Evolutionary conservation across 2,797 vertebrate genomes (phyloP), one percentile per base, ranked within the genome.

Genomic region (Graptemys geographica): DNA sequence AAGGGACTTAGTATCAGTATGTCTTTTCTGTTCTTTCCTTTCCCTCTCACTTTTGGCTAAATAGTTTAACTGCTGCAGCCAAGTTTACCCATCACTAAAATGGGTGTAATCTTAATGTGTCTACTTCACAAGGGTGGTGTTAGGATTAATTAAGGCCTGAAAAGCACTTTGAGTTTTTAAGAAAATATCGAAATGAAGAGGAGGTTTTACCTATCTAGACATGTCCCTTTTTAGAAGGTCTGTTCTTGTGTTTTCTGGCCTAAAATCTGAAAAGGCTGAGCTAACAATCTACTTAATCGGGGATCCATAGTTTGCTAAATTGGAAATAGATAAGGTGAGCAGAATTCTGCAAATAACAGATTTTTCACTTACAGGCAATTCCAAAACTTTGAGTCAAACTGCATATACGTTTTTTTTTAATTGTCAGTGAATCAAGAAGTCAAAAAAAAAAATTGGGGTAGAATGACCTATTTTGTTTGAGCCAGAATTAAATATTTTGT

Each of bases 41-140:
- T 62, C 3, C 59, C 28, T 62, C 57, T 59, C 5, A 31, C 57
- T 62, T 65, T 33, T 65, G 6, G 62, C 31, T n/a, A 65, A n/a
- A n/a, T 65, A 33, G 9, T n/a, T 33, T 65, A n/a, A 65, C 62
- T 2, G 2, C 16, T n/a, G 33, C 31, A n/a, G 84, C 21, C 9
- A 82, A 21, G 41, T 84, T 94, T 81, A 69, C 82, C 49, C 84
- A 3, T 56, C 80, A 87, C 37, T 88, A 83, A 94, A 94, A 76
- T 12, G 88, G 79, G 5, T 59, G 37, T 21, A 85, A 78, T 85
- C 21, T 52, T 76, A 91, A 83, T 57, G 88, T 25, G 16, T 6
- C 88, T 31, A 23, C 37, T 86, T 83, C 23, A 53, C 8, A 83
- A 89, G 56, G 4, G 4, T 74, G 37, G 23, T 5, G 3, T 79